Conservation (phyloP, 1,140 invertebrate genomes). For the Drosophila takahashii region DNA sequence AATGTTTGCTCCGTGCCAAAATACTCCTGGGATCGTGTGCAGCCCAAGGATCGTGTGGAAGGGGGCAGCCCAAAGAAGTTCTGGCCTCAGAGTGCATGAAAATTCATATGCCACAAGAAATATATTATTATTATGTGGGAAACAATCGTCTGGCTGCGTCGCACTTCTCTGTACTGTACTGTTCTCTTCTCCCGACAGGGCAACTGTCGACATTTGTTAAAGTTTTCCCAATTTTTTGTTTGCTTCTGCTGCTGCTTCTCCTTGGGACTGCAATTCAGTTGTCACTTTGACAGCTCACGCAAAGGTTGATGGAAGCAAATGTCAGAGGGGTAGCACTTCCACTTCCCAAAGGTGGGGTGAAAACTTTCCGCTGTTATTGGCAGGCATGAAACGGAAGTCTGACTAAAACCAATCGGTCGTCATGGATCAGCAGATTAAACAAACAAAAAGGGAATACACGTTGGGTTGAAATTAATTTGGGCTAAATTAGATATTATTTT, state of each 20-base stretch:
- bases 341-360: slow-evolving; percentile 7
- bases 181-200: slow-evolving; percentile 1
- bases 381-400: slow-evolving; percentile 69
- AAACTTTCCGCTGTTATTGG: slow-evolving; percentile 54
- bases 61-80: slow-evolving; percentile 5
- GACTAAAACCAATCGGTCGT: slow-evolving; percentile 51
- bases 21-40: slow-evolving; percentile 62
- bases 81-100: slow-evolving; percentile 73
- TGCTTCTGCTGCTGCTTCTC: slow-evolving; percentile 3
- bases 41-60: slow-evolving; percentile 29
- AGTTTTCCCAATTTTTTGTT: slow-evolving; percentile 46
- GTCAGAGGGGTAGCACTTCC: slow-evolving; percentile 11
- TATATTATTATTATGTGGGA: slow-evolving; percentile 70
- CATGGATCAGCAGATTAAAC: slow-evolving; percentile 39
- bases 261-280: slow-evolving; percentile 70
- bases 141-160: slow-evolving; percentile 58
- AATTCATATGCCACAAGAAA: slow-evolving; percentile 71
- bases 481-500: slow-evolving; percentile 30
- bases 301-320: slow-evolving; percentile 70
- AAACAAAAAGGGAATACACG: slow-evolving; percentile 23
- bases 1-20: slow-evolving; percentile 64
- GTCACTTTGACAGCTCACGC: slow-evolving; percentile 81
- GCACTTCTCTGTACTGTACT: not conserved
- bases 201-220: slow-evolving; percentile 70
- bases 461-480: slow-evolving; percentile 30